Conservation (phyloP, 2,113 vertebrate species). For the Scatophagus argus region DNA sequence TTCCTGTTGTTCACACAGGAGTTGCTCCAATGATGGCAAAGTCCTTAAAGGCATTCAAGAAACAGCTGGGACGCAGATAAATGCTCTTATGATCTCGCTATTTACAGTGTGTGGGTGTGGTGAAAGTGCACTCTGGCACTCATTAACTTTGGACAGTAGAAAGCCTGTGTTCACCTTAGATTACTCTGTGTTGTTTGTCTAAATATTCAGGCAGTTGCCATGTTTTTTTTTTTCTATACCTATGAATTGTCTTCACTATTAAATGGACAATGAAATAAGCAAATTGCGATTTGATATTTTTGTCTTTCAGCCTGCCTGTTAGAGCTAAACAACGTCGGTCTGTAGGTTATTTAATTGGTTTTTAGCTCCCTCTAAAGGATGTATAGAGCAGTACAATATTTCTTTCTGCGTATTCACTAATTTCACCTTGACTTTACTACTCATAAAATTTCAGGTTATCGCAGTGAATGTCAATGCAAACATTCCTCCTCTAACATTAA, state of each 20-base stretch:
- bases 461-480: not conserved
- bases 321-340: not conserved
- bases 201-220: not conserved
- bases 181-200: slow-evolving; percentile 44
- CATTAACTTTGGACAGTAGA: slow-evolving; percentile 32
- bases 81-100: slow-evolving; percentile 18
- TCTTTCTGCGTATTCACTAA: not conserved
- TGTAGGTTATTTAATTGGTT: slow-evolving; percentile 10
- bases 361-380: slow-evolving; percentile 75
- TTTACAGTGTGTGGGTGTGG: slow-evolving; percentile 17
- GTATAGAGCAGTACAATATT: not conserved
- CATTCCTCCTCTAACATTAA: not conserved
- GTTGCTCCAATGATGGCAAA: slow-evolving; percentile 91
- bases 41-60: slow-evolving; percentile 87
- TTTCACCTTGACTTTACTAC: not conserved
- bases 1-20: slow-evolving; percentile 71
- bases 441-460: not conserved
- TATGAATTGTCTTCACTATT: slow-evolving; percentile 53
- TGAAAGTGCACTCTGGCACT: slow-evolving; percentile 37
- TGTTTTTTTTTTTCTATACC: slow-evolving; percentile 35
- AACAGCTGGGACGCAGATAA: slow-evolving; percentile 80
- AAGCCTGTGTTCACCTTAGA: slow-evolving; percentile 33
- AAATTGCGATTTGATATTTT: slow-evolving; percentile 34
- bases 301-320: not conserved
- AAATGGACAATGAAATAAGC: slow-evolving; percentile 59